A percentile compares a stretch with the other conserved stretches of the same genome.
phyloP scores from a whole-genome alignment of 2,888 invertebrate genomes.

The Allophyes oxyacanthae region DNA sequence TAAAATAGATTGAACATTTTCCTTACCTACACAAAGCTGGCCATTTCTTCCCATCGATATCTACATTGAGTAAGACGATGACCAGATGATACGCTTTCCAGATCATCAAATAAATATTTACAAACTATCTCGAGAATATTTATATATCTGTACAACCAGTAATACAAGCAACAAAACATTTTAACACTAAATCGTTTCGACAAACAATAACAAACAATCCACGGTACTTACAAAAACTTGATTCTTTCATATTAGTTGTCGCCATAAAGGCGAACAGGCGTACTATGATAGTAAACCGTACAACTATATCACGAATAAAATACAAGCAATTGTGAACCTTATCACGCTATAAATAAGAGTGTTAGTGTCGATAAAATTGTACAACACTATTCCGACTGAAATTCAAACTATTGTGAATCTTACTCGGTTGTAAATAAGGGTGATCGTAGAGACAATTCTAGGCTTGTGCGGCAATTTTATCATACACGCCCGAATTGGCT shows the following conservation, averaged over 20 bases:
- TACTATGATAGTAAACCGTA: conserved; percentile 56
- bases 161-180: conserved; percentile 53
- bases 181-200: conserved; percentile 60
- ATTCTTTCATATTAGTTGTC: conserved; percentile 77
- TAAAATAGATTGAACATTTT: too few species aligned
- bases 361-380: conserved; percentile 31
- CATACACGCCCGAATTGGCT: conserved; percentile 69
- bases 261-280: conserved; percentile 68
- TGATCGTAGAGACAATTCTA: conserved; percentile 38
- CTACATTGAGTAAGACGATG: conserved; percentile 2
- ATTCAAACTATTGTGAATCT: conserved; percentile 57
- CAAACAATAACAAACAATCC: conserved; percentile 69
- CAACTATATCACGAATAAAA: conserved; percentile 42
- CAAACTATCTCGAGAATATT: conserved; percentile 20
- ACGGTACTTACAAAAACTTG: conserved; percentile 64
- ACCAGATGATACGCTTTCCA: conserved; percentile 2
- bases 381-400: conserved; percentile 20
- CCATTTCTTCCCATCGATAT: not conserved
- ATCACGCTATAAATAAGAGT: conserved; percentile 40
- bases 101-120: conserved; percentile 30
- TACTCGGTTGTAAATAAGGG: conserved; percentile 52
- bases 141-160: conserved; percentile 25
- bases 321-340: conserved; percentile 47
- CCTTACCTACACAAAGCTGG: too few species aligned
- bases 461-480: conserved; percentile 65